Evolutionary conservation across 2,888 invertebrate species (phyloP), one percentile per base, ranked within the genome.

Genomic region (Drosophila cognata): DNA sequence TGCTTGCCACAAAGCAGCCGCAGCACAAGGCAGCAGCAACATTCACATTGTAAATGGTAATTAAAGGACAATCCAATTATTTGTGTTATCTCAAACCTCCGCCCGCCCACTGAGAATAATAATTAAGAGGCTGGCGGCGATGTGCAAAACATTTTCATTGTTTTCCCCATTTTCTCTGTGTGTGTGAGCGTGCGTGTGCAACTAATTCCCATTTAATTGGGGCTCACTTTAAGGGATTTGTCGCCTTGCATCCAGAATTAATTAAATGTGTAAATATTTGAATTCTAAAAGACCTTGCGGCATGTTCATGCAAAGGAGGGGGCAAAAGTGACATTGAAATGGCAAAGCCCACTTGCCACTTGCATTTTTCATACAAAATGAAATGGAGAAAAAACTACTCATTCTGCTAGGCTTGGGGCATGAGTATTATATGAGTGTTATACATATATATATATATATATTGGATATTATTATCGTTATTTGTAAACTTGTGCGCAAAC

Each of bases 121-220:
- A 73, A 74, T 77, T 60, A 77, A 56, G 60, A 51, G n/a, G 71
- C 78, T 35, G n/a, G 53, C 46, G 73, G 74, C 59, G 31, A 10
- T 62, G 52, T 18, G 48, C 16, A 59, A 62, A 62, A 56, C 28
- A 68, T 74, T 74, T 64, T 64, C 68, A 80, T 70, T 79, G 60
- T 73, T 66, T 28, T 13, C 11, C 46, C 10, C 35, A 43, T 71
- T 56, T 52, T 61, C 41, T 48, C 43, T 11, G 31, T 72, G 18
- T 18, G 64, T 48, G 50, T 11, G 35, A 67, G 58, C 57, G 41
- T 62, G 31, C 51, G 13, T n/a, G n/a, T 33, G 50, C 52, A 74
- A 74, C 76, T 88, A 88, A 84, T 88, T 71, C 80, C 55, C 55
- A 73, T 84, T 84, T 89, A 84, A 84, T 84, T 84, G 87, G 69